Evolutionary conservation across 2,888 invertebrate species (phyloP).

Genomic region (Latrodectus elegans): DNA sequence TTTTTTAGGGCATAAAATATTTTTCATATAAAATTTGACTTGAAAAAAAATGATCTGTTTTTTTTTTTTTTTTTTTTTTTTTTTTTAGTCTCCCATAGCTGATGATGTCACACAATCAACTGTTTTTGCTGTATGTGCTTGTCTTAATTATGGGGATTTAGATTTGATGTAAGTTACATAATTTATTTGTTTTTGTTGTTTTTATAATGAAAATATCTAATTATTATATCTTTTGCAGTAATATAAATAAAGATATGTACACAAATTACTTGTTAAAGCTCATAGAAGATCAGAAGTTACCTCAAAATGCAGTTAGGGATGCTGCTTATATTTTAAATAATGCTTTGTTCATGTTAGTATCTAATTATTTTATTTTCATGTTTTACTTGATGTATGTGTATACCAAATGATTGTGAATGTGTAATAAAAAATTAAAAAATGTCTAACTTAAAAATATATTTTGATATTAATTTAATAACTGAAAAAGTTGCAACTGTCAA

Average conservation of each 20-base stretch:
- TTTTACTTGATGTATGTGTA: not conserved
- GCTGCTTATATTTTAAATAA: constrained; percentile 26
- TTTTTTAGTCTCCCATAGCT: constrained; percentile 25
- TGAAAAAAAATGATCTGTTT: not conserved
- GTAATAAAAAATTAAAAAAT: not conserved
- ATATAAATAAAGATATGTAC: not conserved
- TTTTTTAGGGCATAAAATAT: no score
- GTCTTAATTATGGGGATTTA: constrained; percentile 57
- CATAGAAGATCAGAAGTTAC: constrained; percentile 3
- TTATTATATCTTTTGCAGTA: not conserved
- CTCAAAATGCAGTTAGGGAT: not conserved
- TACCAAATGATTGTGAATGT: not conserved
- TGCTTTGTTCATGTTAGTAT: constrained; percentile 44
- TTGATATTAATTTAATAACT: not conserved
- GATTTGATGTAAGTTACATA: constrained; percentile 37
- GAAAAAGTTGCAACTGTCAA: not conserved
- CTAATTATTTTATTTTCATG: not conserved
- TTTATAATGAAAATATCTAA: not conserved
- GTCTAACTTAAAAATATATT: not conserved
- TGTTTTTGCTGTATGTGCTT: constrained; percentile 39
- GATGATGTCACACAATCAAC: constrained; percentile 34
- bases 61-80: no score
- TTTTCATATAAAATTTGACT: no score
- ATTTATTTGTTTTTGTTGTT: not conserved
- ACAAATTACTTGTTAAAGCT: constrained; percentile 10